Evolutionary conservation across 92 coral and sea anemone species (phyloP).

Genomic region (Parazoanthus darwini): DNA sequence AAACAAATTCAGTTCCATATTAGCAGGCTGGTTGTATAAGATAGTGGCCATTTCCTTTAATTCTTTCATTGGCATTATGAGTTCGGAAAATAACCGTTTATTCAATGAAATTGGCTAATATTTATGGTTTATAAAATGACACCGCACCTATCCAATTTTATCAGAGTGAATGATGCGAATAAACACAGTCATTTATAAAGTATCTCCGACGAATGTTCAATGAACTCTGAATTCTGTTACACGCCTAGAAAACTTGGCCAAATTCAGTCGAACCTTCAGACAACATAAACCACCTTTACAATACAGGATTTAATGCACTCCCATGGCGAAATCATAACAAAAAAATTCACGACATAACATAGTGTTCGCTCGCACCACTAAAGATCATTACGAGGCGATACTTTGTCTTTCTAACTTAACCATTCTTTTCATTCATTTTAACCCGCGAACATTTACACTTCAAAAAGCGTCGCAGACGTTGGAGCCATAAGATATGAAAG

Average conservation of each 20-base stretch:
- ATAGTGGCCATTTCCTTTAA: neutral
- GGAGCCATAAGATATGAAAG: slow-evolving; percentile 14
- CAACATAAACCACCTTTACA: slow-evolving; percentile 16
- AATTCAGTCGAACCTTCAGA: slow-evolving; percentile 5
- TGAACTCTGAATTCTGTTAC: neutral
- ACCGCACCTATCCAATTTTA: slow-evolving; percentile 38
- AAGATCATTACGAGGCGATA: slow-evolving; percentile 11
- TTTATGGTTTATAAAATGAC: slow-evolving; percentile 6
- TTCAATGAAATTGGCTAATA: slow-evolving; percentile 27
- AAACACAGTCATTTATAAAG: neutral
- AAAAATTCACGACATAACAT: slow-evolving; percentile 32
- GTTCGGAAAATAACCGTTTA: slow-evolving; percentile 16
- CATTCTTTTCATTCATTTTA: neutral
- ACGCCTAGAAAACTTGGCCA: slow-evolving; percentile 4
- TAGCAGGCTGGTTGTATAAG: neutral
- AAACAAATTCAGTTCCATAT: neutral
- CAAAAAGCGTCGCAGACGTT: neutral
- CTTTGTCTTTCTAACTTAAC: neutral
- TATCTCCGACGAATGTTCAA: slow-evolving; percentile 8
- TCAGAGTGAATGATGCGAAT: slow-evolving; percentile 1
- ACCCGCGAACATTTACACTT: slow-evolving; percentile 15
- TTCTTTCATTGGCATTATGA: slow-evolving; percentile 2
- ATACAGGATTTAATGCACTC: slow-evolving; percentile 30
- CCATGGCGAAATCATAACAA: slow-evolving; percentile 25
- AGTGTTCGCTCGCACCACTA: neutral